A percentile compares a stretch with the other conserved stretches of the same genome.
Evolutionary conservation across 2,888 invertebrate genomes (phyloP).

Genomic region (Elaeidobius kamerunicus): DNA sequence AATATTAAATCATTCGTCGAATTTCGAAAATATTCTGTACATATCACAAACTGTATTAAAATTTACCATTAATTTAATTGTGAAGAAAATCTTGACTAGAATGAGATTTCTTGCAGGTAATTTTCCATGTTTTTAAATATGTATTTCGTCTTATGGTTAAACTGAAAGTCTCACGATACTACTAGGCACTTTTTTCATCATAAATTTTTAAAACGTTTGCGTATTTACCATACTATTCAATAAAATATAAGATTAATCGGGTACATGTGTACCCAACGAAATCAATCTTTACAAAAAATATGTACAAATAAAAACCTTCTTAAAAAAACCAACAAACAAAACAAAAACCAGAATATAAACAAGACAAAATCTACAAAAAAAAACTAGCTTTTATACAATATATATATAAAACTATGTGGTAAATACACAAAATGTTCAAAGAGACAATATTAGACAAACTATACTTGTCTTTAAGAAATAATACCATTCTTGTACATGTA

Average conservation of each 20-base stretch:
- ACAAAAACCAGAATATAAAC: slow-evolving; percentile 13
- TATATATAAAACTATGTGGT: slow-evolving; percentile 14
- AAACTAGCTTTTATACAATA: not conserved
- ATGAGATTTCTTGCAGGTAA: slow-evolving; percentile 10
- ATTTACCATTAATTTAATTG: slow-evolving; percentile 8
- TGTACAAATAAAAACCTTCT: slow-evolving; percentile 12
- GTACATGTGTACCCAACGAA: not conserved
- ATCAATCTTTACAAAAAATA: slow-evolving; percentile 5
- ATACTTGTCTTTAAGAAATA: not conserved
- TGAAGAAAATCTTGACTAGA: slow-evolving; percentile 17
- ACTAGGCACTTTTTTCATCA: slow-evolving; percentile 21
- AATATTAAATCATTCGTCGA: slow-evolving; percentile 5
- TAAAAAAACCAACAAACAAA: slow-evolving; percentile 7
- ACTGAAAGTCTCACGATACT: slow-evolving; percentile 10
- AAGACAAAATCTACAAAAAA: slow-evolving; percentile 9
- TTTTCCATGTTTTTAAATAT: slow-evolving; percentile 6
- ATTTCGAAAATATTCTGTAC: slow-evolving; percentile 21
- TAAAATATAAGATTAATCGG: too few species aligned
- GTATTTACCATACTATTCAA: slow-evolving; percentile 12
- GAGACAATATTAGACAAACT: not conserved
- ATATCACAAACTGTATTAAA: slow-evolving; percentile 18
- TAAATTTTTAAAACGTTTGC: slow-evolving; percentile 6
- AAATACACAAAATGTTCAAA: slow-evolving; percentile 7
- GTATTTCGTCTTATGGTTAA: slow-evolving; percentile 7
- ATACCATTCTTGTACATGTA: not conserved